Base-by-base conservation (phyloP, 1,140 invertebrate genomes). In the Belonocnema kinseyi region DNA sequence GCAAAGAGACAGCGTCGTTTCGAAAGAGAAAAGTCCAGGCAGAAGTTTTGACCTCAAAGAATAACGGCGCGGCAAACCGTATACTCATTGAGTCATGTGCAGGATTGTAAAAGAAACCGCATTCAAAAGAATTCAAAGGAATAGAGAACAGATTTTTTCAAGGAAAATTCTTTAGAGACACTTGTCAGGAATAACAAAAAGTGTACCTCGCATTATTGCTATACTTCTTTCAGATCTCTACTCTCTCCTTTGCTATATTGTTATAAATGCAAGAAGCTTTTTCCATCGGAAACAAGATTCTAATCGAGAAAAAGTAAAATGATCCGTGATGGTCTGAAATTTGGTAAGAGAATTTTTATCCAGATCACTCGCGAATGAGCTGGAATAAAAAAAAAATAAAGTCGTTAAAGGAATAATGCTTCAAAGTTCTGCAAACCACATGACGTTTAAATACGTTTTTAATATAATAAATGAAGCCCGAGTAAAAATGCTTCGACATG, bases 1-100 rank as follows among this genome's bases (percentile, higher is more conserved):
- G 61, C 40, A 14, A 33, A 26, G 40, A 66, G 61, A 40, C 16
- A 66, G 5, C 13, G 14, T 66, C 61, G 61, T 61, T 33, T n/a
- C 61, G 14, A 13, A 46, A 66, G 61, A 66, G 61, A 66, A 66
- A 66, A 66, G 61, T 66, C 61, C 61, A 66, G 13, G 26, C 61
- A 33, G 61, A 40, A 66, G 61, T 66, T 66, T 33, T 66, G 61
- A 66, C 61, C 61, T 66, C 26, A 66, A 66, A 66, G 26, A 66
- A 66, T 66, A 66, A 66, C 61, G 26, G 3, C 26, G 16, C 16
- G 61, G 61, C 33, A 66, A 66, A 66, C 61, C 40, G n/a, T 66
- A 16, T 66, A 46, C 26, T 66, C 61, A 66, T 33, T 16, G 33
- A 66, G 61, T 66, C 61, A 16, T 66, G 16, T 66, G 4, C 61